Conservation (phyloP, 2,888 invertebrate genomes). For the Nomada ruficornis region DNA sequence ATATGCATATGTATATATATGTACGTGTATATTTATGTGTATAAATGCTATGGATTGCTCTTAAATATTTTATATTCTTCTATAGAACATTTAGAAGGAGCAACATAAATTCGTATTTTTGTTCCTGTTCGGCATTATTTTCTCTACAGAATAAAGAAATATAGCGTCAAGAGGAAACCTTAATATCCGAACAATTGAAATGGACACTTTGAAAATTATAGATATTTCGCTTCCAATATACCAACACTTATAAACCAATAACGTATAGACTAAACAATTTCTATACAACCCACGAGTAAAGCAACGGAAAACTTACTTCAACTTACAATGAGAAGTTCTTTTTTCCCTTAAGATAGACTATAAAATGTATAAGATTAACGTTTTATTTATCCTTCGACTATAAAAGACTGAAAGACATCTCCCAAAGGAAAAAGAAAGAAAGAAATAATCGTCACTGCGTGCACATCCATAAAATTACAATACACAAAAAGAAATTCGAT, state of each 20-base stretch:
- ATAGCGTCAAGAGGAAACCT: conserved; percentile 22
- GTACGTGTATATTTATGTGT: conserved; percentile 40
- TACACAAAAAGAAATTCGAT: conserved; percentile 26
- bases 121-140: conserved; percentile 2
- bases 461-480: conserved; percentile 18
- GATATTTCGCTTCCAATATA: conserved; percentile 17
- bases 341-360: neutral
- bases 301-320: conserved; percentile 20
- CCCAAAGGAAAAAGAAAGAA: neutral
- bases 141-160: conserved; percentile 4
- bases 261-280: conserved; percentile 24
- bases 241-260: conserved; percentile 48
- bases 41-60: conserved; percentile 61
- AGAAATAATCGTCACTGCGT: conserved; percentile 15
- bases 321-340: conserved; percentile 15
- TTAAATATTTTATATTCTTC: conserved; percentile 46
- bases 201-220: conserved; percentile 27
- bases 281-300: conserved; percentile 35
- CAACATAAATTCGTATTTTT: conserved; percentile 31
- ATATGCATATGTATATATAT: conserved; percentile 29
- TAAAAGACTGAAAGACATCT: conserved; percentile 12
- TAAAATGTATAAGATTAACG: conserved; percentile 8
- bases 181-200: conserved; percentile 10
- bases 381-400: conserved; percentile 26
- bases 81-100: conserved; percentile 44